Base-by-base conservation (phyloP, 2,113 vertebrate genomes). In the Himantopus leucocephalus region DNA sequence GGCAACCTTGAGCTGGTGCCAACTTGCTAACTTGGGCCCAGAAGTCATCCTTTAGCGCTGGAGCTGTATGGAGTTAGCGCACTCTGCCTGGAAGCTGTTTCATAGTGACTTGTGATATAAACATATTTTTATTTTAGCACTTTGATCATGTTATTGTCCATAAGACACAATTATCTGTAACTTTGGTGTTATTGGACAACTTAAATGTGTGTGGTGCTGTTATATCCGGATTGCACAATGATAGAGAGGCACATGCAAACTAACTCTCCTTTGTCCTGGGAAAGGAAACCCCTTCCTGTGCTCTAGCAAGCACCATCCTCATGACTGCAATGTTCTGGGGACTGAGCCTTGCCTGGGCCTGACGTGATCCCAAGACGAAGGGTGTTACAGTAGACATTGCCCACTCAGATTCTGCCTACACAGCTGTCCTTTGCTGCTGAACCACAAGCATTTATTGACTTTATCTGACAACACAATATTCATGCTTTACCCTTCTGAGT, bases 361-460 rank as follows among this genome's bases (percentile, higher is more conserved):
- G 66, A 34, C 8, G 12, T 32, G 71, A 60, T 68, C 32, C 23
- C 20, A 41, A 26, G 45, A 45, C 70, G 78, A 88, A 90, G 43
- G 39, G 21, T 66, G 13, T 72, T 92, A 62, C 8, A 32, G 29
- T 6, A 89, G 74, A 14, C 41, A 37, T 64, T 58, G 45, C 23
- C 24, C n/a, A 2, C 58, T 66, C 48, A 52, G 21, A 30, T 81
- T 93, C 66, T 95, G 45, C 60, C 75, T 85, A 43, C 41, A 63
- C 0, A 4, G 11, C 24, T 92, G 76, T 76, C 79, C 62, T 90
- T 56, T 71, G 79, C 67, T 92, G 59, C 79, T 67, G 86, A 94
- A 74, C 55, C 8, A 17, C 76, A 96, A 96, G 73, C 78, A 75
- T 59, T 97, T 94, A 93, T 72, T 90, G 84, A 84, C 79, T 96